Evolutionary conservation across 2,113 vertebrate genomes (phyloP).

Genomic region (Syngnathus floridae): DNA sequence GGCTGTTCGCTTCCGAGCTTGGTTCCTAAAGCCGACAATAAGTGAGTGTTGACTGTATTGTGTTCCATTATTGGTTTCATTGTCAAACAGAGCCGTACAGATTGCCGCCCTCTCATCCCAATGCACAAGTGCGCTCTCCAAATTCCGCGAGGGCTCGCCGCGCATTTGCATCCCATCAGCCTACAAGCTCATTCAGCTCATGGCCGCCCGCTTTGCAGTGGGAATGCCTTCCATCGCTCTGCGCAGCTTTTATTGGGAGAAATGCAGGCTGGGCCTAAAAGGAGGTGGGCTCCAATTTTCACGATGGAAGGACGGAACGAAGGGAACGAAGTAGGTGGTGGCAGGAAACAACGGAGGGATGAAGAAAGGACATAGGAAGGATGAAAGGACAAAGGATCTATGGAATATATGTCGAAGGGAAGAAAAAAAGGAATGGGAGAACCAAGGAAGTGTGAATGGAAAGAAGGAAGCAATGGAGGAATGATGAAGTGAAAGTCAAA

Average conservation of each 20-base stretch:
- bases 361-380: not conserved
- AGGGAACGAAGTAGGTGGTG: not conserved
- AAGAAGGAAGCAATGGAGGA: not conserved
- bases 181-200: not conserved
- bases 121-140: not conserved
- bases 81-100: not conserved
- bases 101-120: constrained; percentile 7
- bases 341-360: not conserved
- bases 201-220: too few relatives aligned
- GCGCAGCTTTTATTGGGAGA: not conserved
- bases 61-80: constrained; percentile 2
- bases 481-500: not conserved
- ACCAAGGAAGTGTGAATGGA: too few relatives aligned
- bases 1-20: not conserved
- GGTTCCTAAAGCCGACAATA: not conserved
- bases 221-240: not conserved
- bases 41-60: not conserved
- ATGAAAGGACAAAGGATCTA: not conserved
- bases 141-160: not conserved
- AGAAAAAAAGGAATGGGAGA: not conserved
- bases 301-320: not conserved
- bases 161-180: constrained; percentile 9
- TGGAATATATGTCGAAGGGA: not conserved
- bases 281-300: not conserved
- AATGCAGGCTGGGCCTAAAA: not conserved